Base-by-base conservation (phyloP, 1,140 invertebrate species). In the Episyrphus balteatus region DNA sequence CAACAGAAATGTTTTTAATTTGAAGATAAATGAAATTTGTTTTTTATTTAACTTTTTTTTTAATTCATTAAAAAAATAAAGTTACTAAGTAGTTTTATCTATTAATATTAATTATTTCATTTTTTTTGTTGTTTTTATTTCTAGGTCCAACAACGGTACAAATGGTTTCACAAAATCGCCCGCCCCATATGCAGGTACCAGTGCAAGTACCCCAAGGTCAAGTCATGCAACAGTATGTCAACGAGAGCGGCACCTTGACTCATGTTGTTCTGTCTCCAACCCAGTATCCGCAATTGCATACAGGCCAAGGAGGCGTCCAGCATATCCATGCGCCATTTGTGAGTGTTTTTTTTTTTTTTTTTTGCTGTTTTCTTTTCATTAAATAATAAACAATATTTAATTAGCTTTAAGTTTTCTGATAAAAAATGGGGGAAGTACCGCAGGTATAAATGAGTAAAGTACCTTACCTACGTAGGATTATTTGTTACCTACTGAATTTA, bases 171-270 rank as follows among this genome's bases (percentile, higher is more conserved):
- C 82, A 81, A 49, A 84, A 81, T 70, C 79, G 81, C 42, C 82
- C 81, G 49, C 82, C 83, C 43, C 82, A 83, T 30, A 76, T 84
- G 53, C 81, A 85, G 34, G 84, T 92, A 76, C 88, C 87, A 44
- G 86, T 93, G 62, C 85, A 89, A 70, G 86, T 91, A 51, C 88
- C 88, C 26, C 86, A 84, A 34, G 89, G 88, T 61, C 89, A 84
- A 73, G 79, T 92, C 69, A 81, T 92, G 52, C 87, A 88, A 67
- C 88, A 88, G 65, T 88, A 92, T 56, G 80, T 92, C 52, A 89
- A 92, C 70, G 89, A 92, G 68, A 84, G 78, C 66, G 86, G 86
- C 45, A 84, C 85, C 47, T 74, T 93, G 53, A 77, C 86, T 34
- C 88, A 92, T 69, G 87, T 91, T 55, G 83, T 92, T 55, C 74